phyloP scores from a whole-genome alignment of 2,113 vertebrate genomes.

The Scomber colias region DNA sequence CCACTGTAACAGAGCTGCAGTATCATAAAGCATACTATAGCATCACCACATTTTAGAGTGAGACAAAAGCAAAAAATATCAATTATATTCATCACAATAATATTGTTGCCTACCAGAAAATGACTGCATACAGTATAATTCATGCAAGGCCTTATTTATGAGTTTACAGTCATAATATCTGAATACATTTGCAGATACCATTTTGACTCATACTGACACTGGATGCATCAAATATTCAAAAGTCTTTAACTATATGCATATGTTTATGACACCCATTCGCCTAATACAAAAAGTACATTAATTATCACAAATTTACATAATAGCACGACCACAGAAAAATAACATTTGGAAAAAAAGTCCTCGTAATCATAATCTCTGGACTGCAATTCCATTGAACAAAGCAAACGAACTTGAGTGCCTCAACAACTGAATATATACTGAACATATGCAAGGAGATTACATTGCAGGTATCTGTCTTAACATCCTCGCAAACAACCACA shows the following conservation, averaged over 20 bases:
- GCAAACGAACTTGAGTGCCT: not conserved
- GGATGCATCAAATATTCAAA: not conserved
- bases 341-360: not conserved
- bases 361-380: not conserved
- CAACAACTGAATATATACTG: not conserved
- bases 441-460: not conserved
- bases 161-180: not conserved
- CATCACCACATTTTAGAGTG: slow-evolving; percentile 1
- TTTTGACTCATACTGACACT: not conserved
- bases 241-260: not conserved
- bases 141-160: not conserved
- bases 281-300: not conserved
- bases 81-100: not conserved
- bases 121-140: not conserved
- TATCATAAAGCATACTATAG: not conserved
- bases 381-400: too few species aligned
- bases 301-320: slow-evolving; percentile 7
- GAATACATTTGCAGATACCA: not conserved
- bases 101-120: not conserved
- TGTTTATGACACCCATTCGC: not conserved
- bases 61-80: not conserved
- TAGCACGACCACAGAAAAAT: not conserved
- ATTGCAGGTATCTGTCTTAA: not conserved
- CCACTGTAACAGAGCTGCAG: slow-evolving; percentile 5
- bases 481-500: not conserved